Percentiles rank a stretch among this genome's conserved stretches.
These are phyloP conservation scores for Pelobates fuscus DNA, from an alignment of 2,113 vertebrate species.

Conservation along the genomic window DNA sequence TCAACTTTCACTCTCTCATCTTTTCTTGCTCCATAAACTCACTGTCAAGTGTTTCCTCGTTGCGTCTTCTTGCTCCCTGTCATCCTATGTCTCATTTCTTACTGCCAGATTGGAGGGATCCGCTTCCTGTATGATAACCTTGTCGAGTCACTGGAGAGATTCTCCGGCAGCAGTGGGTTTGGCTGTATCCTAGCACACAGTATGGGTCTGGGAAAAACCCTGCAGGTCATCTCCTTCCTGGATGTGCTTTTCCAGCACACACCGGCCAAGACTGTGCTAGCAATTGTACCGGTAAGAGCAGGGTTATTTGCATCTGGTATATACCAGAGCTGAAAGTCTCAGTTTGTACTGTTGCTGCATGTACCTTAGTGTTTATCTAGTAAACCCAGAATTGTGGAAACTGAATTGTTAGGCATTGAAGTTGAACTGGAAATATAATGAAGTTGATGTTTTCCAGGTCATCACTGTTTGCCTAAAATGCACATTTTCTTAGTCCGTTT, in stretches of 20 bases:
- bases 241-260: constrained; percentile 93
- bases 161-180: constrained; percentile 93
- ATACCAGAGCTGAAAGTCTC: neutral
- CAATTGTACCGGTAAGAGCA: constrained; percentile 92
- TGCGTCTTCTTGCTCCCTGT: neutral
- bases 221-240: constrained; percentile 97
- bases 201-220: constrained; percentile 96
- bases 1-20: neutral
- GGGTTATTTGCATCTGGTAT: neutral
- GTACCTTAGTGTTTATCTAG: too few species aligned
- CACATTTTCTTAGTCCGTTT: too few species aligned
- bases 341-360: too few species aligned
- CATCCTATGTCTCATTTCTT: neutral
- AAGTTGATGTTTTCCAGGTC: too few species aligned
- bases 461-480: too few species aligned
- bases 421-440: too few species aligned
- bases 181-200: constrained; percentile 97
- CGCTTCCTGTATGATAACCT: constrained; percentile 97
- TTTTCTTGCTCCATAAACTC: neutral
- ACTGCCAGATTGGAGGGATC: constrained; percentile 87
- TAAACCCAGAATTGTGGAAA: too few species aligned
- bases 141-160: constrained; percentile 93
- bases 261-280: constrained; percentile 91
- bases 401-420: too few species aligned
- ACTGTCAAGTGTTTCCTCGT: too few species aligned